A percentile compares a stretch with the other conserved stretches of the same genome.
Evolutionary conservation across 1,140 invertebrate species (phyloP).

Genomic region (Acromyrmex charruanus): DNA sequence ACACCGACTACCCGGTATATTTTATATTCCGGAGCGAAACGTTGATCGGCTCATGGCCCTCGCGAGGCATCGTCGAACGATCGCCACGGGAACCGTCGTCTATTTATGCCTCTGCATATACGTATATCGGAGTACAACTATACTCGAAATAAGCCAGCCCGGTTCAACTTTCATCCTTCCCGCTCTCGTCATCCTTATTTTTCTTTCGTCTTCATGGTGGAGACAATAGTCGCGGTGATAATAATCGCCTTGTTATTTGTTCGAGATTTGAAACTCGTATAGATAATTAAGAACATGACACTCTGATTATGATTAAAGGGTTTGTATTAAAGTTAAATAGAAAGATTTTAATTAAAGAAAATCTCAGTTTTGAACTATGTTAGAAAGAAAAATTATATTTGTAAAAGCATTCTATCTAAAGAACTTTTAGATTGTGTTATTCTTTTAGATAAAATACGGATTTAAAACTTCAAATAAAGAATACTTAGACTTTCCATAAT

Average conservation of each 20-base stretch:
- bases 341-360: neutral
- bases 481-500: neutral
- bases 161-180: neutral
- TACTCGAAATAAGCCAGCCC: conserved; percentile 34
- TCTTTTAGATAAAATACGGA: neutral
- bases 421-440: neutral
- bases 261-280: neutral
- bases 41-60: conserved; percentile 68
- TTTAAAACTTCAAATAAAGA: neutral
- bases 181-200: neutral
- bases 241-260: neutral
- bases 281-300: neutral
- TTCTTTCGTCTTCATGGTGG: neutral
- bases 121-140: conserved; percentile 41
- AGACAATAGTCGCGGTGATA: neutral
- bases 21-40: conserved; percentile 70
- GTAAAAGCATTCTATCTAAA: neutral
- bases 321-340: neutral
- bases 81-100: conserved; percentile 67
- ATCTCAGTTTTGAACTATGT: neutral
- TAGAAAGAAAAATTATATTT: conserved; percentile 17
- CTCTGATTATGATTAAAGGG: neutral
- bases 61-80: conserved; percentile 68
- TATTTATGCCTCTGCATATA: conserved; percentile 56
- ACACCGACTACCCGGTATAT: conserved; percentile 57